Conservation (phyloP, 2,888 invertebrate species). For the Charanyca ferruginea region DNA sequence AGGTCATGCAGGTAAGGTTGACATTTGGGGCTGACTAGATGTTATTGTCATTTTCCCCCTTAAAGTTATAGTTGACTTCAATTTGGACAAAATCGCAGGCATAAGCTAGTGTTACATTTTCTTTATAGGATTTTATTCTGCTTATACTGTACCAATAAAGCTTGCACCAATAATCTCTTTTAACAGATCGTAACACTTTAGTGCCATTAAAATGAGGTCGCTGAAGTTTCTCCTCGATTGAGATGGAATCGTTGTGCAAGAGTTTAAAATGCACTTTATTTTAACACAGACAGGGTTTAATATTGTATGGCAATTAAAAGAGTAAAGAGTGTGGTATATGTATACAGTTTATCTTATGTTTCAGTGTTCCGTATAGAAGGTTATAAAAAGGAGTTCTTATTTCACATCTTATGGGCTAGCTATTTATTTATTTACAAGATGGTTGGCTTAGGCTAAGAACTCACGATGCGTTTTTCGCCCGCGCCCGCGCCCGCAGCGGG, state of each 20-base stretch:
- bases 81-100: too few relatives aligned
- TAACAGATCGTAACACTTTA: slow-evolving; percentile 53
- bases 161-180: slow-evolving; percentile 40
- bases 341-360: slow-evolving; percentile 12
- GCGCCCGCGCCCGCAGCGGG: too few relatives aligned
- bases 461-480: too few relatives aligned
- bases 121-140: too few relatives aligned
- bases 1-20: too few relatives aligned
- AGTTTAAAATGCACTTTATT: slow-evolving; percentile 21
- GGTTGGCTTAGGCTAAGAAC: too few relatives aligned
- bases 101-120: too few relatives aligned
- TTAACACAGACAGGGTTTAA: rapidly evolving
- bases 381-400: slow-evolving; percentile 27
- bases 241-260: slow-evolving; percentile 21
- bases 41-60: too few relatives aligned
- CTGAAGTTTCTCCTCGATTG: slow-evolving; percentile 62
- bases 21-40: too few relatives aligned
- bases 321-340: not conserved
- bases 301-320: not conserved
- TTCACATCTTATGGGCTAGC: not conserved
- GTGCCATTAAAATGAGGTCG: slow-evolving; percentile 56
- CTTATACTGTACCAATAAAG: slow-evolving; percentile 12
- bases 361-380: slow-evolving; percentile 31
- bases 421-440: too few relatives aligned
- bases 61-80: too few relatives aligned